phyloP scores from a whole-genome alignment of 2,797 vertebrate genomes.

The Aldrovandia affinis region DNA sequence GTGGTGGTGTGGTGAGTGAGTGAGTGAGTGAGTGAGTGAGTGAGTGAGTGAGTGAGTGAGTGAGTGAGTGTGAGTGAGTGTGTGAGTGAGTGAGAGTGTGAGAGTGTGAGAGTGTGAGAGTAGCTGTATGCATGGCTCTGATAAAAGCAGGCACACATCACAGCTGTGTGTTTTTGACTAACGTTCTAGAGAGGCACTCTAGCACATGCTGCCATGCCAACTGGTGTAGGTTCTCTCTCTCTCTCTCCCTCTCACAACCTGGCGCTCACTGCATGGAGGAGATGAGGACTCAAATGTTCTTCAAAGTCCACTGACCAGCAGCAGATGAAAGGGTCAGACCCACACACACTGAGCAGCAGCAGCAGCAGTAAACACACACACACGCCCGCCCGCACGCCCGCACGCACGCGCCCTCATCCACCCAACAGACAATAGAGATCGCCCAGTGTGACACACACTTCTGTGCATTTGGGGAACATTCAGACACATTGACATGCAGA shows the following conservation, averaged over 20 bases:
- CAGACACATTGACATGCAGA: background rate
- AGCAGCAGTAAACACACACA: background rate
- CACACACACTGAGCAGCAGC: background rate
- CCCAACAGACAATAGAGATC: too few relatives aligned
- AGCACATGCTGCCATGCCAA: background rate
- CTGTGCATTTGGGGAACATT: too few relatives aligned
- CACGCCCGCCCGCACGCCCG: too few relatives aligned
- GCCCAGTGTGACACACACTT: too few relatives aligned
- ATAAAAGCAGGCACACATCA: too few relatives aligned
- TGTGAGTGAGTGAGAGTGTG: background rate
- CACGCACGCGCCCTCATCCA: too few relatives aligned
- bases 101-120: too few relatives aligned
- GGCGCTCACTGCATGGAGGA: background rate
- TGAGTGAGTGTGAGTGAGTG: background rate
- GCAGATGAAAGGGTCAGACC: background rate
- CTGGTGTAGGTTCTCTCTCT: background rate
- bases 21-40: too few relatives aligned
- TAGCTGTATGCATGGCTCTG: too few relatives aligned
- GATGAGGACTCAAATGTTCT: background rate
- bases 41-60: too few relatives aligned
- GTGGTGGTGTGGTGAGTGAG: too few relatives aligned
- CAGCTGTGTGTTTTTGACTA: background rate
- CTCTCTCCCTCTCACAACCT: fast-evolving
- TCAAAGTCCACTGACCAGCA: background rate
- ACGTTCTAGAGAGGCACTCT: background rate